Conservation (phyloP, 92 coral and sea anemone genomes). For the Micromussa lordhowensis region DNA sequence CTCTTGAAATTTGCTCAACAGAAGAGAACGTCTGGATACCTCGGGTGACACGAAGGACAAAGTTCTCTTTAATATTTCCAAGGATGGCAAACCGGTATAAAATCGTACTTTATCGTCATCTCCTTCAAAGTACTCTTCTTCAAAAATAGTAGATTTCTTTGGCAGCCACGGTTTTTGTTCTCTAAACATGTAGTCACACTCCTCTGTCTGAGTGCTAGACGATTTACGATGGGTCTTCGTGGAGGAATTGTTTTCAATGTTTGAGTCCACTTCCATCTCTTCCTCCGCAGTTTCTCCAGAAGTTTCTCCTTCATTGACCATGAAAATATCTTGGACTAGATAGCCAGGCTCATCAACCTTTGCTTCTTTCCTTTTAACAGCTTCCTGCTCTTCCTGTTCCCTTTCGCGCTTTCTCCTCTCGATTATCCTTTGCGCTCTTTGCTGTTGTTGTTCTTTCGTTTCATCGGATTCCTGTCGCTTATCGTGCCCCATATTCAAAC, state of each 20-base stretch:
- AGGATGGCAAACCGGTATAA: constrained; percentile 54
- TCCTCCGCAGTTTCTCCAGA: constrained; percentile 11
- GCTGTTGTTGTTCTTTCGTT: constrained; percentile 29
- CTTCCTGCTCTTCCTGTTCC: constrained; percentile 20
- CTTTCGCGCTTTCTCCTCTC: constrained; percentile 51
- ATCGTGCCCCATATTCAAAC: constrained; percentile 38
- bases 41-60: constrained; percentile 26
- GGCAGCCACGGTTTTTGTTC: constrained; percentile 27
- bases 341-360: constrained; percentile 28
- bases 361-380: constrained; percentile 12
- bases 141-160: constrained; percentile 42
- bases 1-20: not conserved
- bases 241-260: constrained; percentile 20
- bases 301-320: constrained; percentile 20
- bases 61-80: constrained; percentile 39
- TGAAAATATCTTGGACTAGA: constrained; percentile 16
- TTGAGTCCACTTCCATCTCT: not conserved
- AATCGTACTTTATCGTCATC: constrained; percentile 55
- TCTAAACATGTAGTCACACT: constrained; percentile 43
- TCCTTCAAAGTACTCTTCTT: constrained; percentile 41
- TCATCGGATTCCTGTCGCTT: no score
- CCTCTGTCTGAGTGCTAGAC: constrained; percentile 42
- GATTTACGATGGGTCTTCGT: constrained; percentile 25
- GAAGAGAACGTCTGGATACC: constrained; percentile 13
- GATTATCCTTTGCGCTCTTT: constrained; percentile 49